Evolutionary conservation across 2,113 vertebrate genomes (phyloP).

Genomic region (Carassius carassius): DNA sequence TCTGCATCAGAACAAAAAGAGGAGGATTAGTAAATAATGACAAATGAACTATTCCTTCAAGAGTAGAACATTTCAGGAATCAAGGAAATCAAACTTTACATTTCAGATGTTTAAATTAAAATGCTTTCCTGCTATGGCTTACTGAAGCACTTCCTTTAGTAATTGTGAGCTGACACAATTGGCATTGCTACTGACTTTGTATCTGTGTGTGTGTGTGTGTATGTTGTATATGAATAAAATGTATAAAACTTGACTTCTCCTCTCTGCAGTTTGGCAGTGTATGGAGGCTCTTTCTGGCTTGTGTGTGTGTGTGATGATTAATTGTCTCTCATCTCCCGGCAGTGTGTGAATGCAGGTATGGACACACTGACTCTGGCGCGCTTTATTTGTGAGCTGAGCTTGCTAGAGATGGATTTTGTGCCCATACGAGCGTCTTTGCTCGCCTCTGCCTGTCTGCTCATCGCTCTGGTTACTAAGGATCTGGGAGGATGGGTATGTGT

Average conservation of each 20-base stretch:
- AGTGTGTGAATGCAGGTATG: constrained; percentile 83
- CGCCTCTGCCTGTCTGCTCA: constrained; percentile 85
- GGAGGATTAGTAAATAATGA: too few relatives aligned
- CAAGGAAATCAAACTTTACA: neutral
- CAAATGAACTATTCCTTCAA: too few relatives aligned
- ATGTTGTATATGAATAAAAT: neutral
- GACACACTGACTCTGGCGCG: constrained; percentile 88
- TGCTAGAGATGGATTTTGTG: constrained; percentile 84
- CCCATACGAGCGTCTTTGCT: constrained; percentile 81
- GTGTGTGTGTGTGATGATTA: neutral
- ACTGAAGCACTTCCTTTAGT: neutral
- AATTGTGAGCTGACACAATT: neutral
- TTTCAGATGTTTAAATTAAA: neutral
- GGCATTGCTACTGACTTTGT: neutral
- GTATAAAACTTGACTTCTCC: neutral
- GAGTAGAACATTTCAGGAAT: too few relatives aligned
- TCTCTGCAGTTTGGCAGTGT: neutral
- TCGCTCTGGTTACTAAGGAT: constrained; percentile 86
- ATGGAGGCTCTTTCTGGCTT: neutral
- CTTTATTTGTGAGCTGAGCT: constrained; percentile 88
- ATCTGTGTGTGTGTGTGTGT: neutral
- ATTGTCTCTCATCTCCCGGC: neutral
- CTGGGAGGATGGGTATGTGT: constrained; percentile 80
- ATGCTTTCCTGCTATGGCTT: neutral
- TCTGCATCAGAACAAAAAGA: too few relatives aligned